Evolutionary conservation across 1,140 invertebrate species (phyloP).

Genomic region (Drosophila seguyi): DNA sequence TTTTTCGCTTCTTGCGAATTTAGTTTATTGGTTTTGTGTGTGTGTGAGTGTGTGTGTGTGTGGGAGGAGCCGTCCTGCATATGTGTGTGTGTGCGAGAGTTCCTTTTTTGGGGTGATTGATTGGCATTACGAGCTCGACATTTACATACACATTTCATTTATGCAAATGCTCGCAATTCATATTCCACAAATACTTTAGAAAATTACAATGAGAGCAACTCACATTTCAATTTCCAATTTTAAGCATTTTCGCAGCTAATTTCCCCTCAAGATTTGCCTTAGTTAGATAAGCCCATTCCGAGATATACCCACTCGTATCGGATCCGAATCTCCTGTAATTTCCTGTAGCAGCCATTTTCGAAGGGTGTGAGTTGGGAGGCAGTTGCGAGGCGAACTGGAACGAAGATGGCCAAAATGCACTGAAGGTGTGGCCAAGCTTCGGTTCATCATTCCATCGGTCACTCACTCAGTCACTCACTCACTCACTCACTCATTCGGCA

Average conservation of each 20-base stretch:
- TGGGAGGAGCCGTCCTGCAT: conserved; percentile 59
- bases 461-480: conserved; percentile 27
- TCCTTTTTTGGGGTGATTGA: conserved; percentile 78
- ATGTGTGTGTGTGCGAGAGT: conserved; percentile 35
- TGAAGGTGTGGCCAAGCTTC: conserved; percentile 67
- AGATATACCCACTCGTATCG: conserved; percentile 25
- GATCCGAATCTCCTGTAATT: conserved; percentile 66
- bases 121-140: conserved; percentile 77
- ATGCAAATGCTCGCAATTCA: conserved; percentile 83
- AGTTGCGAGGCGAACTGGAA: conserved; percentile 24
- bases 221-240: conserved; percentile 64
- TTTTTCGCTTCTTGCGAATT: conserved; percentile 72
- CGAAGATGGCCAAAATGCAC: conserved; percentile 73
- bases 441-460: conserved; percentile 41
- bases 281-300: conserved; percentile 61
- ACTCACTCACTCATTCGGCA: conserved; percentile 12
- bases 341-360: conserved; percentile 80
- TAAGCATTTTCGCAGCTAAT: conserved; percentile 81
- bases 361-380: conserved; percentile 43
- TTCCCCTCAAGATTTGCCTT: conserved; percentile 76
- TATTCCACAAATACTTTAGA: conserved; percentile 80
- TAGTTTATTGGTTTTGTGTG: conserved; percentile 81
- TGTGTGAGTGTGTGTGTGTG: conserved; percentile 45
- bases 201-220: conserved; percentile 72
- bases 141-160: conserved; percentile 84